Evolutionary conservation across 2,797 vertebrate species (phyloP).

Genomic region (Botia almorhae): DNA sequence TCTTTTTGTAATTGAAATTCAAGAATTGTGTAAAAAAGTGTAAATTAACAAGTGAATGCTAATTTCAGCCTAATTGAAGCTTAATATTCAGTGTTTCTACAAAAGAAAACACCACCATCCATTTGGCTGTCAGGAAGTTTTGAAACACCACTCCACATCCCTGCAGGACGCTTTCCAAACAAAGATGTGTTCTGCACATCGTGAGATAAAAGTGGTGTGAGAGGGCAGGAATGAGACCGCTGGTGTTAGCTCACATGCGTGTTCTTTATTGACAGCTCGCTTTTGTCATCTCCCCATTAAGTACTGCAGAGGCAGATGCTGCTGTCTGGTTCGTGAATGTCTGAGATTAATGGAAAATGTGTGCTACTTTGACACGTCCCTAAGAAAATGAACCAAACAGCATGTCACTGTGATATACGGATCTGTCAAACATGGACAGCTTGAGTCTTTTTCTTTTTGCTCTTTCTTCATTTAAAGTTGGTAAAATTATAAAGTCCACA

Average conservation of each 20-base stretch:
- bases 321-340: not conserved
- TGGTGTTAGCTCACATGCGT: constrained; percentile 8
- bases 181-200: not conserved
- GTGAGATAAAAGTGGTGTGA: constrained; percentile 18
- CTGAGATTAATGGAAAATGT: constrained; percentile 1
- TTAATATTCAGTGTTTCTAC: not conserved
- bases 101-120: not conserved
- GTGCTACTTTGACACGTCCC: not conserved
- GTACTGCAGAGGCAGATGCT: not conserved
- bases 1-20: too few species aligned
- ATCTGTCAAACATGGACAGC: constrained; percentile 12
- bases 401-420: not conserved
- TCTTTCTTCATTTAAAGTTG: not conserved
- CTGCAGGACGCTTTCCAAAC: not conserved
- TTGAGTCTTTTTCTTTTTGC: not conserved
- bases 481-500: not conserved
- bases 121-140: constrained; percentile 23
- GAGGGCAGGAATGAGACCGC: constrained; percentile 3
- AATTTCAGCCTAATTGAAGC: not conserved
- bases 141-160: constrained; percentile 10
- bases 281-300: constrained; percentile 25
- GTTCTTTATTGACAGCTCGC: not conserved
- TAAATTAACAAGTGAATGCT: not conserved
- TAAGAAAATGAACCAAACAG: constrained; percentile 18
- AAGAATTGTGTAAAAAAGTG: too few species aligned